These are phyloP conservation scores for Ormyrus nitidulus DNA, from an alignment of 2,888 invertebrate species.

Conservation along the genomic window DNA sequence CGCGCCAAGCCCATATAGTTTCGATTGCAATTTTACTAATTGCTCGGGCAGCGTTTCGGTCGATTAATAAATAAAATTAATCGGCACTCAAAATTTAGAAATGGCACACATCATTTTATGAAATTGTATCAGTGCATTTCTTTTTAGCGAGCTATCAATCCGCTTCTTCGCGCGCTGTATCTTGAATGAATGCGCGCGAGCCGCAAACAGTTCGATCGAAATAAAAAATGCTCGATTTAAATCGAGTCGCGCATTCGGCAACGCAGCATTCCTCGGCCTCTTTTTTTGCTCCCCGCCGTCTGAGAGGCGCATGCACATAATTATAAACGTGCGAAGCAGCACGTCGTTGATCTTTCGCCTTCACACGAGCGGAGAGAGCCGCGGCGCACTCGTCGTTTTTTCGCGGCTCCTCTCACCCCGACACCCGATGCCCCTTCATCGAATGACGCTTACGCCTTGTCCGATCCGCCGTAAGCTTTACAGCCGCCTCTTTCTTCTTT, in stretches of 20 bases:
- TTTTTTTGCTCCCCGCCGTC: background rate
- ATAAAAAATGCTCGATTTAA: background rate
- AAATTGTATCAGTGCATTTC: too few species aligned
- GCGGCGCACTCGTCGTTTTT: slow-evolving; percentile 13
- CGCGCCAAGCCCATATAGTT: too few species aligned
- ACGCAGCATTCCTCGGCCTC: too few species aligned
- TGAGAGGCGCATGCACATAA: slow-evolving; percentile 22
- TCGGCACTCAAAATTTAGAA: too few species aligned
- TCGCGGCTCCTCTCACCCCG: slow-evolving; percentile 15
- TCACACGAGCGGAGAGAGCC: background rate
- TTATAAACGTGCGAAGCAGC: slow-evolving; percentile 28
- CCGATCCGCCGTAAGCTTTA: slow-evolving; percentile 40
- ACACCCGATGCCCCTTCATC: slow-evolving; percentile 51
- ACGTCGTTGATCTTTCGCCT: slow-evolving; percentile 31
- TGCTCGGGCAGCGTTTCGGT: too few species aligned
- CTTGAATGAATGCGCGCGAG: too few species aligned
- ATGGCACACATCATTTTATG: too few species aligned
- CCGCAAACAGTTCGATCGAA: too few species aligned
- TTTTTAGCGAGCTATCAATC: too few species aligned
- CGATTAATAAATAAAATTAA: too few species aligned
- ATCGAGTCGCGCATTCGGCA: background rate
- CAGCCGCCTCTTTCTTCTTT: slow-evolving; percentile 52
- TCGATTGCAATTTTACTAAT: too few species aligned
- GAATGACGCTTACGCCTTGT: slow-evolving; percentile 49
- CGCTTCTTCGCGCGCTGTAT: too few species aligned